These are phyloP conservation scores for Aplodontia rufa DNA, from an alignment of 2,113 vertebrate genomes.

Conservation along the genomic window DNA sequence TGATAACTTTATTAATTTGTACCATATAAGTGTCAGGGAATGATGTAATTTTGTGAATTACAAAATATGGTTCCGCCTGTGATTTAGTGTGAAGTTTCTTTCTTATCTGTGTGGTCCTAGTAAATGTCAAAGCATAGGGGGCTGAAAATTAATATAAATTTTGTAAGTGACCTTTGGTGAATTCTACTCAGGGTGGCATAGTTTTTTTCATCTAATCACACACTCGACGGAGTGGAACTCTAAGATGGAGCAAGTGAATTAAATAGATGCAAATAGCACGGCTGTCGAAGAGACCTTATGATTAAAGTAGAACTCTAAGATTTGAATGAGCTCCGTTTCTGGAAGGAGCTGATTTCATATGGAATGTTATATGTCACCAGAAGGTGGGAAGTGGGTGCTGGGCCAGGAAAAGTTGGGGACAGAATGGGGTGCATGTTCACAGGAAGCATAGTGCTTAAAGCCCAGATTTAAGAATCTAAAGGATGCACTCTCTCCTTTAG, in stretches of 20 bases:
- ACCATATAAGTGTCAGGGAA: neutral
- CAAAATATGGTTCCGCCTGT: neutral
- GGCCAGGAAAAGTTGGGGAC: neutral
- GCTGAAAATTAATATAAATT: slow-evolving; percentile 39
- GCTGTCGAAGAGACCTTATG: neutral
- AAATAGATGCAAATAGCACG: neutral
- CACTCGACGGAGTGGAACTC: neutral
- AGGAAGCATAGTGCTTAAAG: neutral
- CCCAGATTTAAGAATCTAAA: neutral
- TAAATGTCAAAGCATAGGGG: slow-evolving; percentile 37
- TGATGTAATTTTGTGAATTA: slow-evolving; percentile 3
- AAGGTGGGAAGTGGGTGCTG: neutral
- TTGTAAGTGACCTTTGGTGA: slow-evolving; percentile 50
- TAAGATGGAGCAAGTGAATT: neutral
- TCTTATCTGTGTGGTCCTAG: neutral
- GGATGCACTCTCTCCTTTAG: neutral
- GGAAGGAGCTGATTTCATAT: neutral
- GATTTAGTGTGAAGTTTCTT: slow-evolving; percentile 12
- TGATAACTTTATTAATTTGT: neutral
- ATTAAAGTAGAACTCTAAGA: neutral
- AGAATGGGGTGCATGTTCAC: neutral
- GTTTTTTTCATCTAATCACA: slow-evolving; percentile 17
- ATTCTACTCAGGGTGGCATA: neutral
- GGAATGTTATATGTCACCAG: neutral
- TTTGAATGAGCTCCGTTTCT: neutral